phyloP scores from a whole-genome alignment of 1,140 invertebrate species.

The Diorhabda elongata region DNA sequence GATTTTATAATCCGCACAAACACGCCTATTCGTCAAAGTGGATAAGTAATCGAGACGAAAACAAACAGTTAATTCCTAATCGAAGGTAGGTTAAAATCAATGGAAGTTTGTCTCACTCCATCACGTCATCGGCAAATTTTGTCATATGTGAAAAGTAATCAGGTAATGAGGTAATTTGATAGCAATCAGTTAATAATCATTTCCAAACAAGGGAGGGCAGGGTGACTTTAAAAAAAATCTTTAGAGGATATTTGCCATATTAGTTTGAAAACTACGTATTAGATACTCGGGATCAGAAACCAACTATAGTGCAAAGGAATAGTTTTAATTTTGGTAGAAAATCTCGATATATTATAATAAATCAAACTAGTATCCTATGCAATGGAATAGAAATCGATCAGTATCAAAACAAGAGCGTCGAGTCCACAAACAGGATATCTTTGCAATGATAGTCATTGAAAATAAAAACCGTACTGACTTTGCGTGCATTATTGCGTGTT shows the following conservation, averaged over 20 bases:
- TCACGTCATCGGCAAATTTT: neutral
- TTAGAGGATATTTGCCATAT: neutral
- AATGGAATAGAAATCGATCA: too few relatives aligned
- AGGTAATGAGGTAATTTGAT: neutral
- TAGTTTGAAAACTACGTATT: neutral
- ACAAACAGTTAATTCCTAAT: neutral
- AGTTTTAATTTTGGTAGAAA: neutral
- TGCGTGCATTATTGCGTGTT: too few relatives aligned
- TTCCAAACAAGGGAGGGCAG: too few relatives aligned
- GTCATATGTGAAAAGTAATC: neutral
- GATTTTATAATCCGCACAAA: neutral
- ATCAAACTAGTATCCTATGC: too few relatives aligned
- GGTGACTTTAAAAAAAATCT: neutral
- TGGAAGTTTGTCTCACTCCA: neutral
- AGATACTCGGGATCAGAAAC: neutral
- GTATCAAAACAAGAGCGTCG: too few relatives aligned
- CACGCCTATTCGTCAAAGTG: neutral
- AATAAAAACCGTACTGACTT: too few relatives aligned
- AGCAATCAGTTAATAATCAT: neutral
- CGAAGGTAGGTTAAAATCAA: constrained; percentile 1
- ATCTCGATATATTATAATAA: neutral
- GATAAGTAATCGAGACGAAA: neutral
- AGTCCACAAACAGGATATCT: too few relatives aligned
- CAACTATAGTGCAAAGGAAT: neutral
- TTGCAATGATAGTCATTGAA: too few relatives aligned